These are phyloP conservation scores for Augochlora pura DNA, from an alignment of 1,140 invertebrate genomes.

Conservation along the genomic window DNA sequence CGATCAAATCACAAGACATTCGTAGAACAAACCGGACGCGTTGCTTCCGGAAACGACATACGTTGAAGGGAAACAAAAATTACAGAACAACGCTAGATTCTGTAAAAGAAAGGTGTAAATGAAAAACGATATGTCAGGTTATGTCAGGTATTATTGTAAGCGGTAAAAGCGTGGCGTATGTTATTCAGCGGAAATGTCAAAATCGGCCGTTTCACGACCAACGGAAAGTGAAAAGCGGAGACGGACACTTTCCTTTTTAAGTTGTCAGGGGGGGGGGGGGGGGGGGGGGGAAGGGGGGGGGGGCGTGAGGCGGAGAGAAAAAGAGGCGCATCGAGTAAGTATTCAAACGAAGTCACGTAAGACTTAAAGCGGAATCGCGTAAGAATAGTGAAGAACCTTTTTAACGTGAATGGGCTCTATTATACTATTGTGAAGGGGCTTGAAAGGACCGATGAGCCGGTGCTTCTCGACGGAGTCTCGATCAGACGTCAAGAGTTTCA, in stretches of 20 bases:
- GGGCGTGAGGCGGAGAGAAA: background rate
- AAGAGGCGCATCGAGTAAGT: constrained; percentile 37
- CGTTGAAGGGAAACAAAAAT: too few species aligned
- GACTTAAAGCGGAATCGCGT: constrained; percentile 53
- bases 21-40: too few species aligned
- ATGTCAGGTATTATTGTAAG: too few species aligned
- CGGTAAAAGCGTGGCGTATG: background rate
- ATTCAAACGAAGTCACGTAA: constrained; percentile 50
- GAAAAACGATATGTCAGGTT: too few species aligned
- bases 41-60: too few species aligned
- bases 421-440: constrained; percentile 61
- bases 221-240: constrained; percentile 6
- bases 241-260: background rate
- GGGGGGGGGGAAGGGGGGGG: too few species aligned
- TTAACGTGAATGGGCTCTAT: constrained; percentile 63
- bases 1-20: too few species aligned
- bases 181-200: background rate
- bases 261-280: background rate
- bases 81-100: too few species aligned
- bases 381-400: constrained; percentile 62
- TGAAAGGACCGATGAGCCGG: constrained; percentile 54
- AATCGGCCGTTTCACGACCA: background rate
- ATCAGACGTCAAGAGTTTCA: constrained; percentile 65
- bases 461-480: constrained; percentile 54
- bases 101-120: too few species aligned